Evolutionary conservation across 1,140 invertebrate species (phyloP).

Genomic region (Diorhabda elongata): DNA sequence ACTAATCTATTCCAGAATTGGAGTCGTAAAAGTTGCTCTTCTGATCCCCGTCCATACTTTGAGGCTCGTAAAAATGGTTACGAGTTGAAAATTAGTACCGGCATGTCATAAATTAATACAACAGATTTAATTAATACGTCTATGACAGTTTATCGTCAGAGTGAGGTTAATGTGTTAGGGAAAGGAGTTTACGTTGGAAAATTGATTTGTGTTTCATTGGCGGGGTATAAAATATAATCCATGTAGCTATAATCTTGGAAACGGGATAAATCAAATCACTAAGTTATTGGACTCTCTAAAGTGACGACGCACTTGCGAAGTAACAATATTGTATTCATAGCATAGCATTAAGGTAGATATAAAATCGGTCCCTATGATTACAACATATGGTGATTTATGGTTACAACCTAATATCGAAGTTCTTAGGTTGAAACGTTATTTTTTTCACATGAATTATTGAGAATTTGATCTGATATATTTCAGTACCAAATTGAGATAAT

Average conservation of each 20-base stretch:
- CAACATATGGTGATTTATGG: too few species aligned
- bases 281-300: too few species aligned
- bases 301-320: too few species aligned
- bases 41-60: constrained; percentile 9
- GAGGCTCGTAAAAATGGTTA: constrained; percentile 36
- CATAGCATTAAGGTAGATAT: too few species aligned
- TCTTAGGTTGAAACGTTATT: too few species aligned
- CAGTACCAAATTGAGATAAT: too few species aligned
- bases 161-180: constrained; percentile 26
- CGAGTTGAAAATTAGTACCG: constrained; percentile 31
- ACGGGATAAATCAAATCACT: too few species aligned
- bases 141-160: constrained; percentile 22
- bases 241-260: not conserved
- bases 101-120: constrained; percentile 36
- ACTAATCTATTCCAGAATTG: constrained; percentile 7
- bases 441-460: too few species aligned
- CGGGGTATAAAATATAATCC: not conserved
- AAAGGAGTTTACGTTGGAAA: not conserved
- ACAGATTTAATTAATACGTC: constrained; percentile 39
- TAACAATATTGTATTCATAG: too few species aligned
- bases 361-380: too few species aligned
- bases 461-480: too few species aligned
- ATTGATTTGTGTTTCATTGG: not conserved
- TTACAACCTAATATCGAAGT: too few species aligned
- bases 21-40: not conserved